These are phyloP conservation scores for Danio aesculapii DNA, from an alignment of 2,797 vertebrate species.

Conservation along the genomic window DNA sequence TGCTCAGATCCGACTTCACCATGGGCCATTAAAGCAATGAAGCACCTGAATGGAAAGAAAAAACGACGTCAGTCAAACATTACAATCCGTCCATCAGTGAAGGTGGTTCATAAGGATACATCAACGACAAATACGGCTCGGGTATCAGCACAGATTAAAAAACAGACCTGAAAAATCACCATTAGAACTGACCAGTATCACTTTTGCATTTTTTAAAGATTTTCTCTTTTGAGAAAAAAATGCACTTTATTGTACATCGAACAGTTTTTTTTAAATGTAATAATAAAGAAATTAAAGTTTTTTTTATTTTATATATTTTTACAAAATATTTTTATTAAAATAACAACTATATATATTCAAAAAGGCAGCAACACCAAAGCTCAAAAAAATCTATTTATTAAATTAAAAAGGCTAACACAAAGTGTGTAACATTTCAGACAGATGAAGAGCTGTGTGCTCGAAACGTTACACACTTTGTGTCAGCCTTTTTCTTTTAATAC, in stretches of 20 bases:
- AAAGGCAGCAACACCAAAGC: too few species aligned
- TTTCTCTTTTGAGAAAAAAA: background rate
- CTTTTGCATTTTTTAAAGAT: background rate
- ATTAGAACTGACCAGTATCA: background rate
- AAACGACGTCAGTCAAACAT: fast-evolving
- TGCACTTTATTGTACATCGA: constrained; percentile 11
- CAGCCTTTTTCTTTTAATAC: too few species aligned
- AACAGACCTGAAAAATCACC: background rate
- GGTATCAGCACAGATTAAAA: background rate
- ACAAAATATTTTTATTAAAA: background rate
- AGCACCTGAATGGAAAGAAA: constrained; percentile 64
- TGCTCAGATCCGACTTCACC: constrained; percentile 51
- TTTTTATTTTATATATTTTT: background rate
- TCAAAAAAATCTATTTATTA: too few species aligned
- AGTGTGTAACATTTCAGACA: too few species aligned
- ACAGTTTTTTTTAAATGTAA: background rate
- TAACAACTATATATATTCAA: too few species aligned
- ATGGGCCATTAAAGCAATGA: constrained; percentile 67
- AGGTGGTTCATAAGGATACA: background rate
- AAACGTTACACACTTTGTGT: too few species aligned
- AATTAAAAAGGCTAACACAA: too few species aligned
- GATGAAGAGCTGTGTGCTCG: too few species aligned
- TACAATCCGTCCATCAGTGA: background rate
- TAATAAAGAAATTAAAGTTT: background rate
- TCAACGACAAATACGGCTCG: background rate